Base-by-base conservation (phyloP, 2,888 invertebrate species). In the Gibbula magus region DNA sequence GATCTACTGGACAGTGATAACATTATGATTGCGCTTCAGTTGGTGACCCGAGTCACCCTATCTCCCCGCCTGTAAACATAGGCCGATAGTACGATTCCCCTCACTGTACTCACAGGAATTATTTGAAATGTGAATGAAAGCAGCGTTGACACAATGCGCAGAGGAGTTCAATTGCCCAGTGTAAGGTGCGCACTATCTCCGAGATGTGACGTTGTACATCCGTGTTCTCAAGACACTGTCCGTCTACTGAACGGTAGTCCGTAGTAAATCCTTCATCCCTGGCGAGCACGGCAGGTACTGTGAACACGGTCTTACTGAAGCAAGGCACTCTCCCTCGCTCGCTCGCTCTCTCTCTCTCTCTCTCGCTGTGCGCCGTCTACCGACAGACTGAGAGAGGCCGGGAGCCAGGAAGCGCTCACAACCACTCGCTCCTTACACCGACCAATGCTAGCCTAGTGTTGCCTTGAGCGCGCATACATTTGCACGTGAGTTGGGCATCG, bases 381-480 rank as follows among this genome's bases (percentile, higher is more conserved):
- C 70, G 70, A 35, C 70, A n/a, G 25, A 70, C 70, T 32, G 70
- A 70, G 35, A 32, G n/a, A 20, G 70, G 35, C 70, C 18, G 70
- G 29, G 7, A 35, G 35, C 35, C 20, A 18, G 35, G 20, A 20
- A 35, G 70, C 29, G 39, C 20, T 39, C 18, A 70, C n/a, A 20
- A 35, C 70, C 20, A 70, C 70, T 70, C 70, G 70, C 70, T 70
- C 18, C 39, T 18, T 10, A 70, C 70, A 70, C 20, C 70, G 35
- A 70, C 70, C 70, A 70, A 70, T 70, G 35, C 70, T 20, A 35
- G 70, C 35, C 20, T n/a, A 35, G 39, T 18, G 35, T 39, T 32
- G 70, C 32, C 70, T 35, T 70, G 70, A 70, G 29, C 70, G 70
- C 35, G 70, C 70, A 70, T 70, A 70, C 29, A 70, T 70, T 70